phyloP scores from a whole-genome alignment of 2,797 vertebrate genomes.

The Neosilurus mollespiculum region DNA sequence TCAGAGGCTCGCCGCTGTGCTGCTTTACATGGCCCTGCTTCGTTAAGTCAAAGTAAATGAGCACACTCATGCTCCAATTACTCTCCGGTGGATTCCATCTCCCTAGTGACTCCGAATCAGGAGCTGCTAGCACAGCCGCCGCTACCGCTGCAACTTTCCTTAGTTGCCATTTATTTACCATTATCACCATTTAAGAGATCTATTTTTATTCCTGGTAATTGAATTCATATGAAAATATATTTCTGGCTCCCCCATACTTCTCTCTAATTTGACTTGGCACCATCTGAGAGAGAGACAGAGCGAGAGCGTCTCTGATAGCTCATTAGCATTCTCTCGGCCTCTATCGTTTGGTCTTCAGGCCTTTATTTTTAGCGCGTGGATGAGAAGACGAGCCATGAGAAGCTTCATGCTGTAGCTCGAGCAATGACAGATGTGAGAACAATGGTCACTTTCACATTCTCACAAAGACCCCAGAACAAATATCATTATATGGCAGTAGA shows the following conservation, averaged over 20 bases:
- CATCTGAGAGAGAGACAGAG: constrained; percentile 13
- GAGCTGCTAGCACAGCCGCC: constrained; percentile 56
- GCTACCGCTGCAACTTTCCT: constrained; percentile 52
- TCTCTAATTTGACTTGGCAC: constrained; percentile 37
- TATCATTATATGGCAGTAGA: neutral
- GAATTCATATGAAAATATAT: constrained; percentile 41
- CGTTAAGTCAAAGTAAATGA: constrained; percentile 69
- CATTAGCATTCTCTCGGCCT: constrained; percentile 44
- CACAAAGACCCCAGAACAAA: constrained; percentile 11
- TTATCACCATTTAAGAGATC: constrained; percentile 64
- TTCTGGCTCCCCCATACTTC: constrained; percentile 38
- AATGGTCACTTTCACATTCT: constrained; percentile 48
- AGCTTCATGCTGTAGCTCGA: constrained; percentile 9
- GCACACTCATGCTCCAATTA: constrained; percentile 64
- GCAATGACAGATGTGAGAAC: constrained; percentile 48
- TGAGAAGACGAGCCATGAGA: constrained; percentile 15
- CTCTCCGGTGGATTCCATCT: constrained; percentile 66
- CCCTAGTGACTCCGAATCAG: constrained; percentile 47
- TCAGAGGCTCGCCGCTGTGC: constrained; percentile 49
- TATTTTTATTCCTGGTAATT: constrained; percentile 53
- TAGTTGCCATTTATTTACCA: constrained; percentile 64
- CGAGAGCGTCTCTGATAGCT: constrained; percentile 30
- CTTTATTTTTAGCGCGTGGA: constrained; percentile 21
- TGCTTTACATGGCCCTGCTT: constrained; percentile 60
- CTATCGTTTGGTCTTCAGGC: constrained; percentile 27